Evolutionary conservation across 2,888 invertebrate species (phyloP), one percentile per base, ranked within the genome.

Genomic region (Ennomos fuscantarius): DNA sequence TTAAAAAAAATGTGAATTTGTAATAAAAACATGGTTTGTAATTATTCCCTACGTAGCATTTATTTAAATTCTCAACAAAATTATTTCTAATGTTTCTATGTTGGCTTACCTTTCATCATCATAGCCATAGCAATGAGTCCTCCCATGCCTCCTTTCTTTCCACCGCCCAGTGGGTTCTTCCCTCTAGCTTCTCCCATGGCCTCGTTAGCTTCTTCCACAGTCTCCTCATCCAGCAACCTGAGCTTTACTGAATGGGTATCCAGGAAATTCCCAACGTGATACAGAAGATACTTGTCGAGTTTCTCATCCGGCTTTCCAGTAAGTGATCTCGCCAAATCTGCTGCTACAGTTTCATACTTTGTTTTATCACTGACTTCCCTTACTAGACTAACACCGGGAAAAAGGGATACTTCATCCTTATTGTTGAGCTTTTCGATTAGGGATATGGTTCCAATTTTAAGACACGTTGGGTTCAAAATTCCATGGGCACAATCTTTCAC

Each of bases 261-360:
- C 47, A 96, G 77, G 66, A 96, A 95, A 43, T 93, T 93, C 13
- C 94, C 94, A 37, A 96, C 82, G 72, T 95, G 95, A 67, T 94
- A 95, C 65, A 95, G 74, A 35, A 96, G 92, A 69, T 94, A 95
- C 9, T 95, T 95, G 76, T 96, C 96, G 52, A 96, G 81, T 10
- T 95, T 93, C 10, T 94, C 95, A 70, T 95, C 95, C 0, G 95
- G 93, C 73, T 95, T 95, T 50, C 95, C 93, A 0, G 96, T 95
- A 70, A 95, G 94, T 45, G 95, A 95, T 64, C 95, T 93, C 0
- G 96, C 95, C 0, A 96, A 82, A 72, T 96, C 95, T 69, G 76
- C 89, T 5, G 95, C 94, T 55, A 79, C 73, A 0, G 74, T 61
- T 41, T 82, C 79, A 12, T 94, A 94, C 46, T 95, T 91, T 46